Percentiles rank a stretch among this genome's conserved stretches.
These are phyloP conservation scores for Empis stercorea DNA, from an alignment of 2,888 invertebrate genomes.

Conservation along the genomic window DNA sequence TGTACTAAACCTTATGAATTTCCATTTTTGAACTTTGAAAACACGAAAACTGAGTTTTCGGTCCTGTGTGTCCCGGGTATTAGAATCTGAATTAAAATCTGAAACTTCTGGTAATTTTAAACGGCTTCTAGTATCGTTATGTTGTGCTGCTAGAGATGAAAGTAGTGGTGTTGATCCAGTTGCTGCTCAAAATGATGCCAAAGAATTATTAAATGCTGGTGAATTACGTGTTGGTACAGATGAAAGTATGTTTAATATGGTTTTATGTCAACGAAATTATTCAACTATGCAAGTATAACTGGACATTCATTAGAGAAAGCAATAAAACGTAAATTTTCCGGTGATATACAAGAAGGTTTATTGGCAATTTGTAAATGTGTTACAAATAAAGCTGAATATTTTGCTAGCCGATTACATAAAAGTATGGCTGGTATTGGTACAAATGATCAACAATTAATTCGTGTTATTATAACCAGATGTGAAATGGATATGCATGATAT, in stretches of 20 bases:
- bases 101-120: constrained; percentile 91
- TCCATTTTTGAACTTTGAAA: too few relatives aligned
- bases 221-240: constrained; percentile 59
- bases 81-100: constrained; percentile 70
- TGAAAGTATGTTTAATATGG: constrained; percentile 72
- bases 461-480: constrained; percentile 67
- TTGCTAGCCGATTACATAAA: constrained; percentile 74
- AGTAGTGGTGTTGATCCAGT: constrained; percentile 56
- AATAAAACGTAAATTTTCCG: constrained; percentile 73
- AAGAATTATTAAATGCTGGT: constrained; percentile 66
- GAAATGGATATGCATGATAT: constrained; percentile 79
- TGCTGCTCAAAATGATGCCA: constrained; percentile 68
- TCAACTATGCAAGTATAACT: constrained; percentile 50
- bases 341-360: constrained; percentile 64
- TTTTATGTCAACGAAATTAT: constrained; percentile 68
- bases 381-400: constrained; percentile 66
- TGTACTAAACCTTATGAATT: too few relatives aligned
- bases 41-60: too few relatives aligned
- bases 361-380: constrained; percentile 70
- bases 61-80: too few relatives aligned
- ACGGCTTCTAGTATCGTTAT: constrained; percentile 73
- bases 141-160: constrained; percentile 59
- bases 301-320: constrained; percentile 70
- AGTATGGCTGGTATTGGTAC: constrained; percentile 87
- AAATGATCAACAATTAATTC: constrained; percentile 72